These are phyloP conservation scores for Daboia siamensis DNA, from an alignment of 2,113 vertebrate species.

Conservation along the genomic window DNA sequence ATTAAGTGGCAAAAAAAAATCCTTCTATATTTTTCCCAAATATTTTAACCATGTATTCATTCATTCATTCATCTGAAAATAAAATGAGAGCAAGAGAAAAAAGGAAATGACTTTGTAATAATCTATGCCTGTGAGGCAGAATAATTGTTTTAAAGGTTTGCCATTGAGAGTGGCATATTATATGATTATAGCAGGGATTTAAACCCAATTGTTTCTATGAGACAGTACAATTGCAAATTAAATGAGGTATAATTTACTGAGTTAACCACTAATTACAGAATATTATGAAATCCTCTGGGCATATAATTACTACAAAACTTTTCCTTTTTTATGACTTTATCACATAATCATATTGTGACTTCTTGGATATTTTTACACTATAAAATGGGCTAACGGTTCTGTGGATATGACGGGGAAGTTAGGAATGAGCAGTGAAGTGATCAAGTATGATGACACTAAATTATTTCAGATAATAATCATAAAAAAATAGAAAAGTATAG, in stretches of 20 bases:
- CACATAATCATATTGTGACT: slow-evolving; percentile 6
- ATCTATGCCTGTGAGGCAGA: not conserved
- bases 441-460: not conserved
- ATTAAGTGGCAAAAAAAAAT: not conserved
- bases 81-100: not conserved
- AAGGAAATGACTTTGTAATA: not conserved
- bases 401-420: not conserved
- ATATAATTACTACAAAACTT: slow-evolving; percentile 37
- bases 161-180: not conserved
- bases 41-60: not conserved
- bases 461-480: not conserved
- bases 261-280: slow-evolving; percentile 44
- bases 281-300: slow-evolving; percentile 55
- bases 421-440: not conserved
- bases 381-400: not conserved
- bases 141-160: slow-evolving; percentile 26
- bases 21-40: not conserved
- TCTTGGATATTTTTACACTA: not conserved
- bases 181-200: slow-evolving; percentile 15
- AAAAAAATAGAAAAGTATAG: not conserved
- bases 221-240: slow-evolving; percentile 21
- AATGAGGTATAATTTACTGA: slow-evolving; percentile 42
- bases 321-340: slow-evolving; percentile 36
- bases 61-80: not conserved
- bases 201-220: slow-evolving; percentile 13